Evolutionary conservation across 2,888 invertebrate genomes (phyloP).

Genomic region (Parnassius smintheus): DNA sequence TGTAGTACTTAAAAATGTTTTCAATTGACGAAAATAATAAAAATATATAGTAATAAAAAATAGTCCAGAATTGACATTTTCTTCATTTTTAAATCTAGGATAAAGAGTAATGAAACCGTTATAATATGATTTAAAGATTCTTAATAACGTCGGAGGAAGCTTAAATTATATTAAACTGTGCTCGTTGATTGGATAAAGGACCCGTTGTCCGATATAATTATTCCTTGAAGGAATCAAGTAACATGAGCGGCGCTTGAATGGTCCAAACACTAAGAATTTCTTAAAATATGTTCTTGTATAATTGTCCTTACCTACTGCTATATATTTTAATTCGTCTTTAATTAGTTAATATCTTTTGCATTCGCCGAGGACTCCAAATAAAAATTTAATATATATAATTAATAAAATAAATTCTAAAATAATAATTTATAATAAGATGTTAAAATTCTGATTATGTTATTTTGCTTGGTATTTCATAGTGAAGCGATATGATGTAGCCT

Average conservation of each 20-base stretch:
- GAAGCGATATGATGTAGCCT: background rate
- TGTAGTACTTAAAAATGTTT: too few species aligned
- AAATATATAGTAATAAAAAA: too few species aligned
- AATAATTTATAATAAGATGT: too few species aligned
- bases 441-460: too few species aligned
- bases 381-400: too few species aligned
- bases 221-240: constrained; percentile 61
- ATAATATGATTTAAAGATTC: constrained; percentile 37
- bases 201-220: constrained; percentile 70
- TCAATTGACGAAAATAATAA: too few species aligned
- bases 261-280: constrained; percentile 18
- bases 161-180: constrained; percentile 72
- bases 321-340: background rate
- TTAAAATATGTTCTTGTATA: background rate
- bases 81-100: too few species aligned
- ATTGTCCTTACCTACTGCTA: background rate
- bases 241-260: constrained; percentile 35
- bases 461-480: too few species aligned
- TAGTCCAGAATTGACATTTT: too few species aligned
- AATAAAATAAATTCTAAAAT: too few species aligned
- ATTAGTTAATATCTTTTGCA: too few species aligned
- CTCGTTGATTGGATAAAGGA: constrained; percentile 72
- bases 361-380: background rate
- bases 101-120: constrained; percentile 9
- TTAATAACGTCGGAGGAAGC: constrained; percentile 55